phyloP scores from a whole-genome alignment of 2,113 vertebrate genomes.

The Hypocryptadius cinnamomeus region DNA sequence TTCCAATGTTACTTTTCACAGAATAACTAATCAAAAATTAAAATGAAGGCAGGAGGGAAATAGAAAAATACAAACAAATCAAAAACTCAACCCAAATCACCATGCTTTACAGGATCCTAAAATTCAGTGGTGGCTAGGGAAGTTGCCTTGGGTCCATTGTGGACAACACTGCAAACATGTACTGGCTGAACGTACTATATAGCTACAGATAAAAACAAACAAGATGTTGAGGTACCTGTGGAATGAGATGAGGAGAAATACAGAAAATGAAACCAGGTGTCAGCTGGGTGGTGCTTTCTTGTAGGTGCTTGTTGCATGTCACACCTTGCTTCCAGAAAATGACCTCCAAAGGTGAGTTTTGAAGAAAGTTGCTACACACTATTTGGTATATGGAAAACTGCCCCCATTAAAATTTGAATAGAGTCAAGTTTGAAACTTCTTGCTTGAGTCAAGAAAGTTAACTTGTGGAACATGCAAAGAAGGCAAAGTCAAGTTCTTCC shows the following conservation, averaged over 20 bases:
- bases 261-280: not conserved
- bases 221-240: not conserved
- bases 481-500: not conserved
- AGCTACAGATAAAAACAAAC: not conserved
- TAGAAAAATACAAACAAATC: not conserved
- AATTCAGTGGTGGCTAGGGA: not conserved
- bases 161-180: not conserved
- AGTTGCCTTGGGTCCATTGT: not conserved
- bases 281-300: not conserved
- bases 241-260: not conserved
- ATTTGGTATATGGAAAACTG: not conserved
- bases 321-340: not conserved
- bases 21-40: not conserved
- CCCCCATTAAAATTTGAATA: not conserved
- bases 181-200: not conserved
- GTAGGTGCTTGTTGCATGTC: not conserved
- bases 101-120: not conserved
- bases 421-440: not conserved
- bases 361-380: not conserved
- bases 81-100: not conserved
- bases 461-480: not conserved
- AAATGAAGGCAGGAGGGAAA: not conserved
- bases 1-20: not conserved
- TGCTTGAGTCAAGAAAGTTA: not conserved
- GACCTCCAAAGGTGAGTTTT: not conserved